Conservation (phyloP, 1,140 invertebrate genomes). For the Trichonephila inaurata region DNA sequence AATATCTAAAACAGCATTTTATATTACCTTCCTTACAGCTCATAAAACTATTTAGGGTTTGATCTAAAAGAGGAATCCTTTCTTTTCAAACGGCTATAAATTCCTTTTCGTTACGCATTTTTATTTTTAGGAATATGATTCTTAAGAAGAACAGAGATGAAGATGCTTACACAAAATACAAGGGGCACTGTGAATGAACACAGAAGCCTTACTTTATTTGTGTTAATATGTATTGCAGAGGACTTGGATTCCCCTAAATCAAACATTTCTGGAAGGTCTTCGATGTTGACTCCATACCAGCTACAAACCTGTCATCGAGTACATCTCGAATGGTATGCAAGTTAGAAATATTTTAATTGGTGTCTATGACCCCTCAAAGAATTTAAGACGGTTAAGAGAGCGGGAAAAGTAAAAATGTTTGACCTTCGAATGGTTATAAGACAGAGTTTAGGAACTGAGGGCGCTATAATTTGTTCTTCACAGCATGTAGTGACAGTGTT, state of each 20-base stretch:
- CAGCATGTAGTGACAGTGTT: conserved; percentile 55
- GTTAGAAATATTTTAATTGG: conserved; percentile 59
- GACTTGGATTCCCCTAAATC: background rate
- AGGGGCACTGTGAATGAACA: background rate
- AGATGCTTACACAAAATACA: no score
- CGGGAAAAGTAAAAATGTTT: background rate
- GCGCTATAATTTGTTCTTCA: conserved; percentile 42
- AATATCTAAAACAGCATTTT: background rate
- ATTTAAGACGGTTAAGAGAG: conserved; percentile 16
- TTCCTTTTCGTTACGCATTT: background rate
- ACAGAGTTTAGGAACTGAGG: background rate
- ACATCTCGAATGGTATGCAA: background rate
- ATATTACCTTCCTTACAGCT: background rate
- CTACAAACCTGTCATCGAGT: background rate
- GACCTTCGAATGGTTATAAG: conserved; percentile 27
- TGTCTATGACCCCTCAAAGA: conserved; percentile 24
- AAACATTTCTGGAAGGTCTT: background rate
- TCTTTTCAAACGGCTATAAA: background rate
- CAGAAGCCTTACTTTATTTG: background rate
- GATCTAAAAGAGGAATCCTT: background rate
- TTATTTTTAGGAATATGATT: background rate
- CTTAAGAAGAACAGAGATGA: background rate
- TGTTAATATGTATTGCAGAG: background rate
- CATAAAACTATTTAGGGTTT: background rate
- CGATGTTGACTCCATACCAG: background rate